These are phyloP conservation scores for Drosophila suzukii DNA, from an alignment of 1,140 invertebrate genomes.

Conservation along the genomic window DNA sequence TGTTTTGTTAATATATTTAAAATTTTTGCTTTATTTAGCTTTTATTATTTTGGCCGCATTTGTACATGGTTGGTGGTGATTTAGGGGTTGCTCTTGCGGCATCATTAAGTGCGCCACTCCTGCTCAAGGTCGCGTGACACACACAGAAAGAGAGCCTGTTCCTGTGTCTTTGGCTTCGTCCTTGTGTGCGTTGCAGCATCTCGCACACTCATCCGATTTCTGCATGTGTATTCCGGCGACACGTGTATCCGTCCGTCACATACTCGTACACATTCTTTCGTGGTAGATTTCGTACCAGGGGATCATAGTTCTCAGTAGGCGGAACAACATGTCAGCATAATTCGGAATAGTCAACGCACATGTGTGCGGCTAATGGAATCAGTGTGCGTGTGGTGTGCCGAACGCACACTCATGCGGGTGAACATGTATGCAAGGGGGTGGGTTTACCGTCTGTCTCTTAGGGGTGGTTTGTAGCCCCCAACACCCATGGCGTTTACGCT, in stretches of 20 bases:
- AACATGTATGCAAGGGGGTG: conserved; percentile 3
- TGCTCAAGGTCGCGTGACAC: conserved; percentile 59
- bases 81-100: conserved; percentile 57
- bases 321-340: conserved; percentile 39
- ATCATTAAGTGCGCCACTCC: conserved; percentile 14
- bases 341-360: conserved; percentile 30
- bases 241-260: conserved; percentile 61
- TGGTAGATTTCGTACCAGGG: conserved; percentile 77
- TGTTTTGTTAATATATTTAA: no score
- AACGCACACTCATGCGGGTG: conserved; percentile 11
- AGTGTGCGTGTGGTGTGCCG: conserved; percentile 35
- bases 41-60: not conserved
- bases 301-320: conserved; percentile 43
- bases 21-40: no score
- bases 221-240: conserved; percentile 35
- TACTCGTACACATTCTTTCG: conserved; percentile 83
- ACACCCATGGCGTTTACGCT: conserved; percentile 1
- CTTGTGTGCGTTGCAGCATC: conserved; percentile 31
- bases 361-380: conserved; percentile 49
- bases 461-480: conserved; percentile 6
- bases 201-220: conserved; percentile 40
- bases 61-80: conserved; percentile 1
- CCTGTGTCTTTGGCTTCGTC: conserved; percentile 31
- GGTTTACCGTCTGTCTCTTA: not conserved
- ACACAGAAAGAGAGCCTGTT: conserved; percentile 7